Evolutionary conservation across 64 coral and sea anemone species (phyloP), one percentile per base, ranked within the genome.

Genomic region (Dendronephthya gigantea): DNA sequence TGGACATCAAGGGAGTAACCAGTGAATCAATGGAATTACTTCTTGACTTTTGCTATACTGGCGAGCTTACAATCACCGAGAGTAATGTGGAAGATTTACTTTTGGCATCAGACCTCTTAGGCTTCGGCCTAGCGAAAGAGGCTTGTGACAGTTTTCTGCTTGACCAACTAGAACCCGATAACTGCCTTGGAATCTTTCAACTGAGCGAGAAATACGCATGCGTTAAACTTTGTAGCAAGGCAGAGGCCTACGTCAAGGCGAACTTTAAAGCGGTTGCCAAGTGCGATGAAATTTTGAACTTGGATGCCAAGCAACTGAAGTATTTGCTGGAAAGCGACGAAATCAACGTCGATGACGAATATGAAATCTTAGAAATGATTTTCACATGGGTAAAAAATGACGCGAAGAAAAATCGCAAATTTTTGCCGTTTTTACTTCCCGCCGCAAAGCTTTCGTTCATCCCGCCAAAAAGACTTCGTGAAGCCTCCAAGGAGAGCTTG

Each of bases 1-100:
- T 98, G 23, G 92, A 98, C 76, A 98, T 98, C 36, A 91, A 98
- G 51, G 95, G 82, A 50, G 92, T 98, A 19, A 92, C 91, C 84
- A 86, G 90, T 70, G 87, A 85, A 4, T 89, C 95, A 50, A 82
- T 88, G 7, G 68, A 87, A 66, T 79, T 81, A 28, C 92, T 98
- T 9, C 85, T 98, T 14, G 89, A 90, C 70, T 98, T 93, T 85
- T 90, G 92, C 15, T 98, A 98, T 84, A 92, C 95, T 30, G 81
- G 92, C 29, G 74, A 86, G 40, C 82, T 98, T 14, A 87, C 85
- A 7, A 93, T 98, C 32, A 98, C 95, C 28, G 92, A 98, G 39
- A 85, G 86, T 9, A 93, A 89, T 40, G 92, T 98, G 8, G 92
- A 98, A 45, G 93, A 92, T 59, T 19, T 98, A 76, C 93, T 98